Conservation (phyloP, 1,140 invertebrate species). For the Anastatus disparis region DNA sequence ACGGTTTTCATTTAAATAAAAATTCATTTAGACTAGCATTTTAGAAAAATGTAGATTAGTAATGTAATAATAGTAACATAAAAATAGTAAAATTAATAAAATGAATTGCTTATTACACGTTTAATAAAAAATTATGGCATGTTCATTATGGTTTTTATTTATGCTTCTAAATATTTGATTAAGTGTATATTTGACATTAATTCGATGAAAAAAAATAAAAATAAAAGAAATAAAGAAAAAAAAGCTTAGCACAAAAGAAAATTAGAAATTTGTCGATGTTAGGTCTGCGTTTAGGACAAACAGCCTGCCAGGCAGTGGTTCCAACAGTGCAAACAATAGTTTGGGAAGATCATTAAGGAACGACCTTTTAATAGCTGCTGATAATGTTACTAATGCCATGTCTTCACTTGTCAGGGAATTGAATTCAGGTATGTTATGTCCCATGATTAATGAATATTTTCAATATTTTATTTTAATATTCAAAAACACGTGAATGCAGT, state of each 20-base stretch:
- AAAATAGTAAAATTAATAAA: too few species aligned
- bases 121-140: too few species aligned
- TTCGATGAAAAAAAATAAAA: too few species aligned
- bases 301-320: slow-evolving; percentile 64
- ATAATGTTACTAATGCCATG: slow-evolving; percentile 96
- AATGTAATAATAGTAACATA: too few species aligned
- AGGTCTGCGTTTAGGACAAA: slow-evolving; percentile 68
- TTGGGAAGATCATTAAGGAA: slow-evolving; percentile 79
- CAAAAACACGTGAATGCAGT: slow-evolving; percentile 30
- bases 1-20: too few species aligned
- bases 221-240: too few species aligned
- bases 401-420: slow-evolving; percentile 94
- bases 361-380: slow-evolving; percentile 90
- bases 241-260: slow-evolving; percentile 42
- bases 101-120: too few species aligned
- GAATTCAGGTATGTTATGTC: slow-evolving; percentile 80
- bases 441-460: not conserved
- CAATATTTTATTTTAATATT: not conserved
- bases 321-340: slow-evolving; percentile 65
- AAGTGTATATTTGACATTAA: too few species aligned
- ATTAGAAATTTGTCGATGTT: slow-evolving; percentile 63
- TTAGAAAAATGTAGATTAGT: too few species aligned
- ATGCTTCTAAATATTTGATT: too few species aligned
- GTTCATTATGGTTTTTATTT: too few species aligned
- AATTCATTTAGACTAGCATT: too few species aligned